A percentile compares a stretch with the other conserved stretches of the same genome.
phyloP scores from a whole-genome alignment of 1,140 invertebrate species.

The Drosophila santomea region DNA sequence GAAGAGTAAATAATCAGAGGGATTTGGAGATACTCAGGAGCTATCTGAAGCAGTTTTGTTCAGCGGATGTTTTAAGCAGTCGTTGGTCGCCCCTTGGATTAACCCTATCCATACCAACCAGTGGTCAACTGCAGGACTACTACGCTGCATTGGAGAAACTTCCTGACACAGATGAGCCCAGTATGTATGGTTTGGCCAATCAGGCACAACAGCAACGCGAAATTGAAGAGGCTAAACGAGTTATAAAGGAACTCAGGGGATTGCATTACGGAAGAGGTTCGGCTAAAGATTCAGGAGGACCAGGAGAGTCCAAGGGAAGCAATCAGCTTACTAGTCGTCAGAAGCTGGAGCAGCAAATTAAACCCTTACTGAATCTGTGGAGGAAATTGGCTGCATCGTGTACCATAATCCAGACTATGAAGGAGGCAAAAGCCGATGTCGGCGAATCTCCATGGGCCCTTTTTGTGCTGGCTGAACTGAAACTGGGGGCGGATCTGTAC shows the following conservation, averaged over 20 bases:
- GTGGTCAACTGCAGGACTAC: constrained; percentile 87
- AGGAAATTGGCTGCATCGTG: constrained; percentile 88
- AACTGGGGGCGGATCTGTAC: constrained; percentile 58
- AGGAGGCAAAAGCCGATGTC: constrained; percentile 80
- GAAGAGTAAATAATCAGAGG: constrained; percentile 92
- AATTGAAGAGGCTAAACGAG: constrained; percentile 57
- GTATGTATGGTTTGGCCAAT: constrained; percentile 91
- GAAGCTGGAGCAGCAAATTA: constrained; percentile 87
- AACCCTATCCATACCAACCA: constrained; percentile 85
- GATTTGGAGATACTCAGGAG: constrained; percentile 91
- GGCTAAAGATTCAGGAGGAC: background rate
- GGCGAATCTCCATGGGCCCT: constrained; percentile 87
- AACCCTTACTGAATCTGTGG: constrained; percentile 90
- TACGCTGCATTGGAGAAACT: constrained; percentile 87
- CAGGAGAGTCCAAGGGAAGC: background rate
- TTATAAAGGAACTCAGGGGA: constrained; percentile 66
- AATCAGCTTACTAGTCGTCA: constrained; percentile 18
- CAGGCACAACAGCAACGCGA: constrained; percentile 72
- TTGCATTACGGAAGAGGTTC: constrained; percentile 63
- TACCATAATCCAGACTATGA: constrained; percentile 47
- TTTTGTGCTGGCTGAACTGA: constrained; percentile 84
- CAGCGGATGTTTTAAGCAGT: constrained; percentile 86
- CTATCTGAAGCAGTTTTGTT: constrained; percentile 92
- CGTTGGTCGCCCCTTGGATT: constrained; percentile 86
- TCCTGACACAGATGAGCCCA: constrained; percentile 88